Percentiles rank a stretch among this genome's conserved stretches.
phyloP scores from a whole-genome alignment of 2,888 invertebrate genomes.

The Zonitis immaculata region DNA sequence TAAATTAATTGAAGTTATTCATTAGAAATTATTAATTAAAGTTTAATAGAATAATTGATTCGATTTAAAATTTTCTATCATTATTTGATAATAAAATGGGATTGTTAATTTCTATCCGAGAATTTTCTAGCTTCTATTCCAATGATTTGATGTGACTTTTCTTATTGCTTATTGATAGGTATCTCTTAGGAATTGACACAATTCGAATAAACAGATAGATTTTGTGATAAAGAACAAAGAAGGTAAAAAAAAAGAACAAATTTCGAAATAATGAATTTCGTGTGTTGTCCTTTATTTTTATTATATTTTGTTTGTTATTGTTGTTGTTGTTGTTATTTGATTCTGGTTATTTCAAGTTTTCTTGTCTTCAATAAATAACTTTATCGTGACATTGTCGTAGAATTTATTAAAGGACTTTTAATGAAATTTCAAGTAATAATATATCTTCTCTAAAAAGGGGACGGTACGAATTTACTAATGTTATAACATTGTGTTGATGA shows the following conservation, averaged over 20 bases:
- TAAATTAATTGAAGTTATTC: not conserved
- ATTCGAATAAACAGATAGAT: not conserved
- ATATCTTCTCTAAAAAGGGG: not conserved
- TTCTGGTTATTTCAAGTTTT: not conserved
- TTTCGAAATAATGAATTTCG: not conserved
- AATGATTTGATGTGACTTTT: not conserved
- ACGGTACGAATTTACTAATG: not conserved
- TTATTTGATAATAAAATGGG: too few relatives aligned
- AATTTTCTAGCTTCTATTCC: not conserved
- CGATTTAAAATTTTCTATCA: not conserved
- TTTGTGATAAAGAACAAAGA: not conserved
- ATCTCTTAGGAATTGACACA: not conserved
- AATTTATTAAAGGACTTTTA: not conserved
- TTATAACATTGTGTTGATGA: not conserved
- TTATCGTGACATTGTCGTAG: not conserved
- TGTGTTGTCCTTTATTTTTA: not conserved
- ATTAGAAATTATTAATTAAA: too few relatives aligned
- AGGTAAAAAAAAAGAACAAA: not conserved
- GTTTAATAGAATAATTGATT: too few relatives aligned
- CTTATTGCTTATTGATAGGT: not conserved
- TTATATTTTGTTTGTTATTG: not conserved
- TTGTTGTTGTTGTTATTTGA: not conserved
- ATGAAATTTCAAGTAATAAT: not conserved
- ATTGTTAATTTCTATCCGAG: too few relatives aligned
- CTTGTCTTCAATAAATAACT: not conserved